These are phyloP conservation scores for Sclerurus mexicanus DNA, from an alignment of 2,113 vertebrate species.

Conservation along the genomic window DNA sequence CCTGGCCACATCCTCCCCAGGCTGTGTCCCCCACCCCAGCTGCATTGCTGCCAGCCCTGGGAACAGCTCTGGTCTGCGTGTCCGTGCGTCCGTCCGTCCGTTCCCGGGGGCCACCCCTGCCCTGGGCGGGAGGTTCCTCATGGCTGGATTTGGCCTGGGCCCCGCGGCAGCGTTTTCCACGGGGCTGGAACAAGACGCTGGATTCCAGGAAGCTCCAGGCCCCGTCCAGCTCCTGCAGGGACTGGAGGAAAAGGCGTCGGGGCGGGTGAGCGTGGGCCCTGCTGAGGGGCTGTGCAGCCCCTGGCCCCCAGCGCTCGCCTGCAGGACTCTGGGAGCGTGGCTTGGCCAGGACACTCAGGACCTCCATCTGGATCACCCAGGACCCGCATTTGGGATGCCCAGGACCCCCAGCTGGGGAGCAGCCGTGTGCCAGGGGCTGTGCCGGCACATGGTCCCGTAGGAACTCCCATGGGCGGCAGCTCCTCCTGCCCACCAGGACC, in stretches of 20 bases:
- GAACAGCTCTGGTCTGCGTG: background rate
- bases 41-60: background rate
- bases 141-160: conserved; percentile 38
- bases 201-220: conserved; percentile 58
- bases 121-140: conserved; percentile 26
- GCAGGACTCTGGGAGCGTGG: accelerated
- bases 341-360: background rate
- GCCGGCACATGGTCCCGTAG: accelerated
- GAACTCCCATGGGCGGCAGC: background rate
- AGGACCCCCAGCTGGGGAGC: accelerated
- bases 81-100: background rate
- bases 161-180: conserved; percentile 16
- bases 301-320: background rate
- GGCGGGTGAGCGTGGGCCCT: background rate
- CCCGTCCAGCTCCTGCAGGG: conserved; percentile 36
- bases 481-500: background rate
- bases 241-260: conserved; percentile 53
- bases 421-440: background rate
- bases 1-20: background rate
- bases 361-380: background rate
- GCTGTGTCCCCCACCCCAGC: background rate
- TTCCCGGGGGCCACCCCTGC: background rate
- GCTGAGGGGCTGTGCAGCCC: background rate
- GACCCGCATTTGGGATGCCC: background rate
- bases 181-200: conserved; percentile 19